phyloP scores from a whole-genome alignment of 2,888 invertebrate genomes.

The Escarpia spicata region DNA sequence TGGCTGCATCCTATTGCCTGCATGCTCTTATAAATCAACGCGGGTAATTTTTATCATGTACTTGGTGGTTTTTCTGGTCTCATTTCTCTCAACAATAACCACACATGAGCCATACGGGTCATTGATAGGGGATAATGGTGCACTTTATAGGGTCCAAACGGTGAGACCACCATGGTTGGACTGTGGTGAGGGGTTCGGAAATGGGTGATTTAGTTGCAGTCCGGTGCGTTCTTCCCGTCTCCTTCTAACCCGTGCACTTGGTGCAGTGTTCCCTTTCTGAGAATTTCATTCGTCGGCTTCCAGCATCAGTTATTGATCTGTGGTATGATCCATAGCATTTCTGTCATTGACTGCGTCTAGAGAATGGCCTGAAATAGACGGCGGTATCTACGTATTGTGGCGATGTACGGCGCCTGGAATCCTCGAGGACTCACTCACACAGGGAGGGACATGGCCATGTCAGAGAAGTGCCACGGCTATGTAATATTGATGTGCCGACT shows the following conservation, averaged over 20 bases:
- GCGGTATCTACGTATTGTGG: background rate
- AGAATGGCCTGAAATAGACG: background rate
- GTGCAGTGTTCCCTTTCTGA: background rate
- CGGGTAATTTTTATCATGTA: slow-evolving; percentile 16
- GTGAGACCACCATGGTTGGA: background rate
- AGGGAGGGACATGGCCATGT: background rate
- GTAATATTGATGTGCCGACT: background rate
- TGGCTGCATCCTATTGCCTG: background rate
- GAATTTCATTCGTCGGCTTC: background rate
- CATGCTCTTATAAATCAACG: background rate
- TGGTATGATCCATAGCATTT: background rate
- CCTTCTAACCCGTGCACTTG: background rate
- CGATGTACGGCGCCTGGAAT: background rate
- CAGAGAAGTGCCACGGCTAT: background rate
- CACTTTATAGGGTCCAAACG: background rate
- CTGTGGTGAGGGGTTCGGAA: background rate
- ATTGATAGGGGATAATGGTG: background rate
- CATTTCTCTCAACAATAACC: background rate
- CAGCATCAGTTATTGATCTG: slow-evolving; percentile 16
- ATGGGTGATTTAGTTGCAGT: background rate
- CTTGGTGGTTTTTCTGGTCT: slow-evolving; percentile 4
- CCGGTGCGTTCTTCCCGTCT: background rate
- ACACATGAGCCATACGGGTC: background rate
- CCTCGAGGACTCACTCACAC: background rate
- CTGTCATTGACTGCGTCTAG: background rate